phyloP scores from a whole-genome alignment of 2,797 vertebrate genomes.

The Microcaecilia unicolor region DNA sequence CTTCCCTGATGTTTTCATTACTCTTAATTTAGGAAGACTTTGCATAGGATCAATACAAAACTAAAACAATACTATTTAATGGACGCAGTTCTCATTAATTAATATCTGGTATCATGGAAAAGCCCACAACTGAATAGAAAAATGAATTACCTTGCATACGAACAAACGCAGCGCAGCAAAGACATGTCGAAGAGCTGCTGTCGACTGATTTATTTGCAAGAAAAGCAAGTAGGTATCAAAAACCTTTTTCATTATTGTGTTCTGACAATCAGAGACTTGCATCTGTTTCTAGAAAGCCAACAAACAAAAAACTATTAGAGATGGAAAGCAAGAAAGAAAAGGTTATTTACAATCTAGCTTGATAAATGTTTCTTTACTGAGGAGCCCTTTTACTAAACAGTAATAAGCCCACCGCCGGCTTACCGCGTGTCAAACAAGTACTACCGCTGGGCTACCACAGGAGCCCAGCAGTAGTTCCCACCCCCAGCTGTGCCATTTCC shows the following conservation, averaged over 20 bases:
- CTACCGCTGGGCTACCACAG: no score
- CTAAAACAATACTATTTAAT: neutral
- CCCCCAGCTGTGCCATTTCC: no score
- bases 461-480: no score
- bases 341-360: no score
- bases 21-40: no score
- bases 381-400: no score
- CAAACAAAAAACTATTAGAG: constrained; percentile 13
- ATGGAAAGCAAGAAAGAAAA: no score
- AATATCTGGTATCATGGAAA: neutral
- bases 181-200: constrained; percentile 77
- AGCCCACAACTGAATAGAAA: neutral
- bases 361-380: no score
- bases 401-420: no score
- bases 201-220: constrained; percentile 95
- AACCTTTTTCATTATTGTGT: constrained; percentile 88
- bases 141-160: constrained; percentile 76
- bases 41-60: no score
- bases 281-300: constrained; percentile 73
- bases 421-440: no score
- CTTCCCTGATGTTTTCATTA: no score
- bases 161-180: constrained; percentile 88
- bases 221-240: constrained; percentile 95
- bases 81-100: neutral
- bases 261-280: constrained; percentile 86